Evolutionary conservation across 92 coral and sea anemone genomes (phyloP), one percentile per base, ranked within the genome.

Genomic region (Epizoanthus fatuus): DNA sequence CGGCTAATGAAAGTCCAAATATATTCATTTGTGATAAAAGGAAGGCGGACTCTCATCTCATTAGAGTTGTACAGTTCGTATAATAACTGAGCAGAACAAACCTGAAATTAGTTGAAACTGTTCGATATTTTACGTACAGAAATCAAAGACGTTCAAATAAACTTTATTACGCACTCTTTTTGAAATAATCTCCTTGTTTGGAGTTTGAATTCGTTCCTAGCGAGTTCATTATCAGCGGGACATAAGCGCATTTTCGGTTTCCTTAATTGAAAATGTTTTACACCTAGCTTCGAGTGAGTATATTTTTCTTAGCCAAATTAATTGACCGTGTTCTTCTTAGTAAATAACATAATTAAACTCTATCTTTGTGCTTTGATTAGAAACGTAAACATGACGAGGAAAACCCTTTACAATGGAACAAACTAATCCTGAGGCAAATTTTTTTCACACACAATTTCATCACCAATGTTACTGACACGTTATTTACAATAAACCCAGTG

Each of bases 301-400:
- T 70, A 74, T 92, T 90, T 84, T 87, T 82, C 90, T 81, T 81
- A 68, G 58, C 87, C 59, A 74, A 58, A 65, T 81, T 93, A 94
- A 90, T 94, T 92, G 94, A 88, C 91, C 72, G 81, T 89, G 90
- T 87, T 89, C 88, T 88, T 86, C 95, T 63, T 64, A 63, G 91
- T 76, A 92, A 94, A 94, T 92, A 92, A 94, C 94, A 74, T 90
- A 85, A 92, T 94, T 90, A 94, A 90, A 89, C 87, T 90, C 86
- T 55, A 83, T 59, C 79, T 90, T 94, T 94, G 98, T 92, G 72
- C 79, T 70, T 63, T 81, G 84, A 90, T 94, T 94, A 87, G 88
- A 70, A 90, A 90, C 54, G 90, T 86, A 94, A 94, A 94, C 98
- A 94, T 59, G 16, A 65, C 69, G 60, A 72, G 79, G 81, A 81